A percentile compares a stretch with the other conserved stretches of the same genome.
Conservation (phyloP, 1,140 invertebrate genomes). For the Bombus sibiricus region DNA sequence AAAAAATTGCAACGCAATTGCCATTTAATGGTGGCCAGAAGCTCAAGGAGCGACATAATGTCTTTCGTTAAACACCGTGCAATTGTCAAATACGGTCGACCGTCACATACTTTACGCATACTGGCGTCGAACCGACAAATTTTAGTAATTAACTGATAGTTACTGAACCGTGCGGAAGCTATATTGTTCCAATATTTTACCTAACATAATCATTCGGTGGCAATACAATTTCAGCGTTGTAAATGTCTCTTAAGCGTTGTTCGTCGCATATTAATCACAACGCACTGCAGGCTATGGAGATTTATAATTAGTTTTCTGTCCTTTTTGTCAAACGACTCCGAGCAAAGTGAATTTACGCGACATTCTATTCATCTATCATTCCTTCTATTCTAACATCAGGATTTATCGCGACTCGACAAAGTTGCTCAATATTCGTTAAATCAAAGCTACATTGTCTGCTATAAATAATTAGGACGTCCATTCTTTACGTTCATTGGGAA, state of each 20-base stretch:
- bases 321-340: too few species aligned
- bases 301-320: background rate
- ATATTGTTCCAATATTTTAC: conserved; percentile 14
- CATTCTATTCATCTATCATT: background rate
- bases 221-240: conserved; percentile 2
- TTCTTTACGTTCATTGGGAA: too few species aligned
- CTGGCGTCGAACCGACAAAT: background rate
- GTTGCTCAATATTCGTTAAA: too few species aligned
- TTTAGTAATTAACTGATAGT: background rate
- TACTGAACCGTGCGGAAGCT: background rate
- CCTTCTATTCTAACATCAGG: background rate
- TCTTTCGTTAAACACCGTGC: background rate
- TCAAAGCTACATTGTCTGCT: too few species aligned
- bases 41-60: background rate
- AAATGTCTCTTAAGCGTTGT: background rate
- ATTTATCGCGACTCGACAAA: background rate
- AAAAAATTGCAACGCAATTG: background rate
- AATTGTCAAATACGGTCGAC: background rate
- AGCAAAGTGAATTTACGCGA: too few species aligned
- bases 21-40: background rate
- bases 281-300: background rate
- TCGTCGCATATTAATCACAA: background rate
- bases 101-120: background rate
- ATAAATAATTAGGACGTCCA: too few species aligned
- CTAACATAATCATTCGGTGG: conserved; percentile 2